Base-by-base conservation (phyloP, 2,797 vertebrate genomes). In the Muscicapa comitata region DNA sequence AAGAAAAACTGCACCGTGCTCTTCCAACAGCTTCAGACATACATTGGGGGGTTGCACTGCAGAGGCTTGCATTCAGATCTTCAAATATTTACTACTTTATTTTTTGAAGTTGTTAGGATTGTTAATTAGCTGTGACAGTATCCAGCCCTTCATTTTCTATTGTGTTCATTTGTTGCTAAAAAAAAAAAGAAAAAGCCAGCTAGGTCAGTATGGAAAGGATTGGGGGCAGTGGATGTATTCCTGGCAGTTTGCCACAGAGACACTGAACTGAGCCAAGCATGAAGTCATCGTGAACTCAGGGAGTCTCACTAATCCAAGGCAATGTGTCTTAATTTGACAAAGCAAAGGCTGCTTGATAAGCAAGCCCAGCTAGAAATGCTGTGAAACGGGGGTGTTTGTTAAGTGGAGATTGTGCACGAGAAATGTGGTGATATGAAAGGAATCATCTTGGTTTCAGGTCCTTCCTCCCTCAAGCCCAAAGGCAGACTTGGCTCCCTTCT, bases 281-380 rank as follows among this genome's bases (percentile, higher is more conserved):
- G 98, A 98, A 98, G 98, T 98, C 98, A 98, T 98, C 95, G 93
- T 96, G 96, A 97, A 98, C 97, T 97, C 96, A 95, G 98, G 97
- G 97, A 98, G 98, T 97, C 97, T 97, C 94, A 97, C 98, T 98
- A 98, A 98, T 98, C 98, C 98, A 94, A 96, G 96, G 97, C 97
- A 95, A 95, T 97, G 97, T 95, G 97, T 98, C 98, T 98, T 98
- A 97, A 98, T 98, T 98, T 98, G 97, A 98, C 97, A 98, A 98
- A 98, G 97, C 95, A 97, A 97, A 97, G 97, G 93, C 96, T 97
- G 97, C 96, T 96, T 78, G 98, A 98, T 98, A 98, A 98, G 97
- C 96, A 96, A 72, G 71, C 88, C 85, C 92, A 6, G 16, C 74
- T 96, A 84, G 75, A 96, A 97, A 93, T 71, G 93, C 95, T 92